Base-by-base conservation (phyloP, 1,140 invertebrate species). In the Scaptomyza montana region DNA sequence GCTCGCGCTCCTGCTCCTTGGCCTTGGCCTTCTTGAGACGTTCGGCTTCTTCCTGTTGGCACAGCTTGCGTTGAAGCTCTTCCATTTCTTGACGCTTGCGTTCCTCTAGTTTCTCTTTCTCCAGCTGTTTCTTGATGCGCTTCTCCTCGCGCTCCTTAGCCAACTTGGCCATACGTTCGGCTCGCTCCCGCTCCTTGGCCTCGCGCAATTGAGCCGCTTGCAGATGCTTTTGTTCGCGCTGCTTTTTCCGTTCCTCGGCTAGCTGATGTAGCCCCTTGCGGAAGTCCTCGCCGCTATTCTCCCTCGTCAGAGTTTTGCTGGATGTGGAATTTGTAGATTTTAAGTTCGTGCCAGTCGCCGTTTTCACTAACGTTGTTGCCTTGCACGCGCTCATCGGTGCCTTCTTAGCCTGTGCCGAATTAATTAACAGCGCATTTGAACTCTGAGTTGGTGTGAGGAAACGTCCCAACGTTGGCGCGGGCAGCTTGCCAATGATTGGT, bases 201-300 rank as follows among this genome's bases (percentile, higher is more conserved):
- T 94, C 93, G 9, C 94, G 92, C n/a, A 93, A 92, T 65, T 93
- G 92, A 59, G 93, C 93, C 8, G 93, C 94, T 64, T 93, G 94
- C 12, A 92, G 68, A 81, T 95, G 94, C 62, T 94, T 95, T 57
- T 94, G 93, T 68, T 94, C 93, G 1, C 94, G 91, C 76, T 93
- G 93, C 60, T 93, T 93, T 72, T 92, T 93, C 45, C 93, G 93
- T 46, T 94, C 94, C 76, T 95, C 94, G 3, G 90, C 92, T 72
- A 89, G 70, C 46, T 74, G 81, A 60, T 90, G 81, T 2, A 89
- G 50, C 47, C 90, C 92, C 64, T 90, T 89, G 19, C 92, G 82
- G 53, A 92, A 89, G 43, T 92, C 91, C 16, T 92, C 90, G 13
- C 68, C 75, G 45, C 87, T 92, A 50, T 89, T 90, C 60, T 91